Percentiles rank a stretch among this genome's conserved stretches.
Evolutionary conservation across 2,888 invertebrate species (phyloP).

Genomic region (Yponomeuta malinellus): DNA sequence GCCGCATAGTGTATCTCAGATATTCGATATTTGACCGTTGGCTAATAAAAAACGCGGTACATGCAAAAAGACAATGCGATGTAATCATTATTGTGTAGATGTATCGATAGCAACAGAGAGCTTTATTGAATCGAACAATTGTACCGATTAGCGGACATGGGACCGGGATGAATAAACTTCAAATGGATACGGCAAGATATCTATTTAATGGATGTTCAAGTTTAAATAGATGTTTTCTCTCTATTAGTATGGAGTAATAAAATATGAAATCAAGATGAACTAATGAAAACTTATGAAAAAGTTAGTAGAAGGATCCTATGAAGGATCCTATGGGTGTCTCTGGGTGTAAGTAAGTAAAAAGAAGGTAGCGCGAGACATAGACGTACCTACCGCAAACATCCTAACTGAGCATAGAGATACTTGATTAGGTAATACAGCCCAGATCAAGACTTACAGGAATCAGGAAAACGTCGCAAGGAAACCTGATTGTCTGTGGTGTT

Average conservation of each 20-base stretch:
- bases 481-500: too few species aligned
- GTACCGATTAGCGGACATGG: slow-evolving; percentile 37
- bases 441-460: too few species aligned
- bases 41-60: slow-evolving; percentile 23
- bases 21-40: slow-evolving; percentile 10
- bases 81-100: slow-evolving; percentile 39
- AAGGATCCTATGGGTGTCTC: too few species aligned
- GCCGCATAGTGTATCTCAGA: not conserved
- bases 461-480: too few species aligned
- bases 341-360: too few species aligned
- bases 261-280: not conserved
- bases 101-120: slow-evolving; percentile 27
- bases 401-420: too few species aligned
- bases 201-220: not conserved
- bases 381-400: too few species aligned
- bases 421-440: too few species aligned
- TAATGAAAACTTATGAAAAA: too few species aligned
- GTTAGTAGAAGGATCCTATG: too few species aligned
- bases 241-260: not conserved
- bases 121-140: slow-evolving; percentile 54
- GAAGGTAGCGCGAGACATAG: too few species aligned
- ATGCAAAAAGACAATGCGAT: slow-evolving; percentile 24
- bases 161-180: not conserved
- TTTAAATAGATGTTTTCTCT: not conserved
- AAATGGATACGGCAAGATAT: not conserved